Evolutionary conservation across 2,888 invertebrate species (phyloP), one percentile per base, ranked within the genome.

Genomic region (Argyra leucocephala): DNA sequence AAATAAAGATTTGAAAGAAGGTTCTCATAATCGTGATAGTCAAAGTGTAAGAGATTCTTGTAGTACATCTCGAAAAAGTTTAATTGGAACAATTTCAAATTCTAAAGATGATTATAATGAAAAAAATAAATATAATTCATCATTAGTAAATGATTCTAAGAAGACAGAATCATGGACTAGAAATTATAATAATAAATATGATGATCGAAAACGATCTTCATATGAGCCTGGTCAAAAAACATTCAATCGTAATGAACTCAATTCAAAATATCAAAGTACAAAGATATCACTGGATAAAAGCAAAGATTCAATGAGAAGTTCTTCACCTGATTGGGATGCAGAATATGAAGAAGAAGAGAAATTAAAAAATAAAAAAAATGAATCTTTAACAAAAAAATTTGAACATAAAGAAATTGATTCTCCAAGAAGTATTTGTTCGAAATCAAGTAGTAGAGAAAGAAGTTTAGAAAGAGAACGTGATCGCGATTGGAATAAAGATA

Each of bases 291-390:
- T 3, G 1, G 24, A 60, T 60, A 21, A 37, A 58, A 58, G 22
- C 3, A 66, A 66, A 48, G n/a, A n/a, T n/a, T 58, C 66, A 48
- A 66, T 63, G 36, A 36, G 62, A 24, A 65, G 66, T 31, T 60
- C 66, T 61, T 66, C 68, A 31, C 68, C 68, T 31, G 59, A 60
- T 58, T 64, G 66, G 2, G 31, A 63, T 61, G 62, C 57, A 58
- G 24, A 57, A 5, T 15, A 18, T n/a, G 48, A 48, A 58, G 22
- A 22, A 22, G 58, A 58, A 58, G 58, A 58, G 22, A 58, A 22
- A 10, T 3, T 22, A 22, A 22, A 58, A 58, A 58, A 22, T 10
- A 2, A 22, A 58, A 58, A 58, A 22, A 58, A 57, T 5, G 18
- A 48, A n/a, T n/a, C n/a, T n/a, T 37, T 15, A 10, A 37, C 15